phyloP scores from a whole-genome alignment of 2,797 vertebrate genomes.

The Lophotriccus pileatus region DNA sequence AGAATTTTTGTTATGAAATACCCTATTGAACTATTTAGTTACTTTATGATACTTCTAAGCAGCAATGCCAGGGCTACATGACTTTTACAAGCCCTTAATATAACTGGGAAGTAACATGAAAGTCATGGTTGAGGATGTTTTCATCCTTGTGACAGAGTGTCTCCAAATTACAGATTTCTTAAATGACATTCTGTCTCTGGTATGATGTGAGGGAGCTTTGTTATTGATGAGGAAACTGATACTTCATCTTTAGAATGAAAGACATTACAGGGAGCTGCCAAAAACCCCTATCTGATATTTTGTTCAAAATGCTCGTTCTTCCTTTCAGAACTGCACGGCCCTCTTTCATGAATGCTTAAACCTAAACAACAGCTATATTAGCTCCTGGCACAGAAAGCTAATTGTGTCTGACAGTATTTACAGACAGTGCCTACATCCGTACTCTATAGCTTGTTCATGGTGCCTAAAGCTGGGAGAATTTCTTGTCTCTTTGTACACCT shows the following conservation, averaged over 20 bases:
- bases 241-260: not conserved
- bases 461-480: not conserved
- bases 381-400: not conserved
- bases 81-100: not conserved
- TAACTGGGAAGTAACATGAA: not conserved
- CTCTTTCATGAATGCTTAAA: not conserved
- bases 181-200: not conserved
- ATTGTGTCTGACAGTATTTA: not conserved
- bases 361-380: not conserved
- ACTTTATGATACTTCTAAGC: not conserved
- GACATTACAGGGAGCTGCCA: not conserved
- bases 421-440: not conserved
- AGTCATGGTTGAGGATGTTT: not conserved
- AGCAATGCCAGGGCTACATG: not conserved
- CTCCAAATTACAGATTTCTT: not conserved
- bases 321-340: not conserved
- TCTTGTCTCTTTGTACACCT: not conserved
- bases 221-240: not conserved
- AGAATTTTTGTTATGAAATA: not conserved
- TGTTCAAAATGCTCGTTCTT: not conserved
- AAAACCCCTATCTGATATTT: accelerated
- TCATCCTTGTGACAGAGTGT: not conserved
- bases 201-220: not conserved
- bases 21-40: not conserved
- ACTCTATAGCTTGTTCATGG: not conserved